Percentiles rank a stretch among this genome's conserved stretches.
Conservation (phyloP, 2,888 invertebrate genomes). For the Dryococelus australis region DNA sequence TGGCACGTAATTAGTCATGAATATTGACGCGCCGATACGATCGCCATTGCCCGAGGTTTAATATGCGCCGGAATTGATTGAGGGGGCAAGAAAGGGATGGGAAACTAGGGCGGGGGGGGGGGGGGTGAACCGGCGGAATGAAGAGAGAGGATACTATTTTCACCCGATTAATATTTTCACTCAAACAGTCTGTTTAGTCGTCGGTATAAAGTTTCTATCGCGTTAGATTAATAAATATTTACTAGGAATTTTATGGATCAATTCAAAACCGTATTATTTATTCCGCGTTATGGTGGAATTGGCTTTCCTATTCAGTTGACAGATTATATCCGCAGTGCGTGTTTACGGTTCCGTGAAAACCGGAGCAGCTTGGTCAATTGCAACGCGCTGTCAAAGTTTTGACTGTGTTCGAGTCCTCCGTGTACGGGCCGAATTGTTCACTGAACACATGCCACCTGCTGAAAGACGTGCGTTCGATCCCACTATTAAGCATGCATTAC, state of each 20-base stretch:
- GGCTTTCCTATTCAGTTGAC: not conserved
- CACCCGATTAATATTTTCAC: slow-evolving; percentile 3
- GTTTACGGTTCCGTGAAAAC: no score
- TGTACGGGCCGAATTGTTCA: no score
- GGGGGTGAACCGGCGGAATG: not conserved
- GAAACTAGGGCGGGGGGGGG: not conserved
- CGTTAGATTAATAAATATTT: not conserved
- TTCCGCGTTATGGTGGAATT: not conserved
- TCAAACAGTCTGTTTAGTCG: not conserved
- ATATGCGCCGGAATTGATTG: not conserved
- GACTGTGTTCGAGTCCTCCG: no score
- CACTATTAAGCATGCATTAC: no score
- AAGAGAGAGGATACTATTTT: not conserved
- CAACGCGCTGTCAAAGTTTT: no score
- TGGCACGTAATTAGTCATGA: slow-evolving; percentile 11
- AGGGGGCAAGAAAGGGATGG: not conserved
- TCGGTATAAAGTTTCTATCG: not conserved
- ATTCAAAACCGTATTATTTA: not conserved
- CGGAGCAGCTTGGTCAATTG: no score
- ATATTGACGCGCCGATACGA: slow-evolving; percentile 11
- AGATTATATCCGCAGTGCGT: no score
- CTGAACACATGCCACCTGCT: no score
- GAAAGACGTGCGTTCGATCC: no score
- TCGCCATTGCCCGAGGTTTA: slow-evolving; percentile 4
- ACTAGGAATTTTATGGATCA: not conserved